phyloP scores from a whole-genome alignment of 1,140 invertebrate species.

The Drosophila lowei region DNA sequence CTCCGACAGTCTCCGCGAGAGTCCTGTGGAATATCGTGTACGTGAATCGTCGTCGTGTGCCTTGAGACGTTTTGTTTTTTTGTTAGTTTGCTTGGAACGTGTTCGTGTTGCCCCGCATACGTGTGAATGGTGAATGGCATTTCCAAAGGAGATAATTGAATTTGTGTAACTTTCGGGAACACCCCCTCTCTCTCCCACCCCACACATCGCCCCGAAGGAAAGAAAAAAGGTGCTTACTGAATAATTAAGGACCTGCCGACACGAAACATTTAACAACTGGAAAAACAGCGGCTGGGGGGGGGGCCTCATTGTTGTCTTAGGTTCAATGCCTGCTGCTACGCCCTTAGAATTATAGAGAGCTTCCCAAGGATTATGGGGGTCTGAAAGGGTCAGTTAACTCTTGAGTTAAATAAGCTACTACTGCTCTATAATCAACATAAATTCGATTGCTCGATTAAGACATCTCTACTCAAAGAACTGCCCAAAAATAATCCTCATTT shows the following conservation, averaged over 20 bases:
- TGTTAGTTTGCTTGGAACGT: neutral
- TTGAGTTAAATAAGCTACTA: too few species aligned
- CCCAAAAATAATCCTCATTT: too few species aligned
- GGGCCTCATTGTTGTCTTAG: constrained; percentile 36
- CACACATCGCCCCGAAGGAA: too few species aligned
- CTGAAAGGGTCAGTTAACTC: too few species aligned
- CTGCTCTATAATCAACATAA: constrained; percentile 27
- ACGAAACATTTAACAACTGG: constrained; percentile 50
- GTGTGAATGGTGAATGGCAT: constrained; percentile 21
- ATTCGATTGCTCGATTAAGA: constrained; percentile 6
- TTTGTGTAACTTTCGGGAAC: constrained; percentile 44
- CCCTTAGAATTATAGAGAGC: constrained; percentile 11
- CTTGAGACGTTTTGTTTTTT: neutral
- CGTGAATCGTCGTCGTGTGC: neutral
- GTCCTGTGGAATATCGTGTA: constrained; percentile 22
- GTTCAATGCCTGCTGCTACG: constrained; percentile 34
- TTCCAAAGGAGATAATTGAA: constrained; percentile 56
- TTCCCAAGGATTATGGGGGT: constrained; percentile 1
- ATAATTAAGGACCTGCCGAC: constrained; percentile 51
- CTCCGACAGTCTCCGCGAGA: constrained; percentile 13
- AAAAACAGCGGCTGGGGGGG: neutral
- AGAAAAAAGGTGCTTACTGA: constrained; percentile 51
- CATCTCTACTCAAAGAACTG: neutral
- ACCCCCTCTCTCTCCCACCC: too few species aligned
- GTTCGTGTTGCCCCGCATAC: neutral